These are phyloP conservation scores for Passer montanus DNA, from an alignment of 2,113 vertebrate genomes.

Conservation along the genomic window DNA sequence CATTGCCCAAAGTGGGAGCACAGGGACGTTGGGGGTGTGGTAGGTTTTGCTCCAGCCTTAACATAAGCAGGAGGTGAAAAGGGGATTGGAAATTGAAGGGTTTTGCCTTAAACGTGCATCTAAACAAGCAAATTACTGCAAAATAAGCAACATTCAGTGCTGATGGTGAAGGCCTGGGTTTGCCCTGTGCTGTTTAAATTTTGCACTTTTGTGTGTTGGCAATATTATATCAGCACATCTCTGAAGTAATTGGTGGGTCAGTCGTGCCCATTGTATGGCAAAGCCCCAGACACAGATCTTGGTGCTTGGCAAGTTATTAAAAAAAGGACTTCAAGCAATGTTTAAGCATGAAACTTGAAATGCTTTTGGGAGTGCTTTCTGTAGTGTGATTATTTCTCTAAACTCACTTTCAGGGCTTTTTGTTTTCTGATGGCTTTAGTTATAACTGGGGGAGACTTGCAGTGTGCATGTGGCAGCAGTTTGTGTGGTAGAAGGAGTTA, in stretches of 20 bases:
- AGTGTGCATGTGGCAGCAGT: fast-evolving
- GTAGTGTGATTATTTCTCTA: not conserved
- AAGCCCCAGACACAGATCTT: not conserved
- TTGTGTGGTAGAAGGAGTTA: not conserved
- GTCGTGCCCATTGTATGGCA: not conserved
- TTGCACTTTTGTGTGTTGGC: not conserved
- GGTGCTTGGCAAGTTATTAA: too few relatives aligned
- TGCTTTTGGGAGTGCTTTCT: not conserved
- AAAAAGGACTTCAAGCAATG: not conserved
- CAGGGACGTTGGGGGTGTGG: not conserved
- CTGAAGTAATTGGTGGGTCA: not conserved
- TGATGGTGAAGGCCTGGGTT: not conserved
- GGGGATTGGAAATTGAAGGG: not conserved
- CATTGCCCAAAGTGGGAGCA: conserved; percentile 26
- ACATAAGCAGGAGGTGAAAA: conserved; percentile 12
- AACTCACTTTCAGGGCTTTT: not conserved
- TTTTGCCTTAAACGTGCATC: conserved; percentile 34
- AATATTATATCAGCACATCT: not conserved
- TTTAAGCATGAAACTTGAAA: not conserved
- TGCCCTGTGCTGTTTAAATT: not conserved
- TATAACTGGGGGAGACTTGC: fast-evolving
- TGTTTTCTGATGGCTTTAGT: not conserved
- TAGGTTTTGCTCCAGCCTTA: conserved; percentile 20
- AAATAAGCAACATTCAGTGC: not conserved
- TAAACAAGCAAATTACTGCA: conserved; percentile 28